Evolutionary conservation across 2,113 vertebrate genomes (phyloP).

Genomic region (Larimichthys crocea): DNA sequence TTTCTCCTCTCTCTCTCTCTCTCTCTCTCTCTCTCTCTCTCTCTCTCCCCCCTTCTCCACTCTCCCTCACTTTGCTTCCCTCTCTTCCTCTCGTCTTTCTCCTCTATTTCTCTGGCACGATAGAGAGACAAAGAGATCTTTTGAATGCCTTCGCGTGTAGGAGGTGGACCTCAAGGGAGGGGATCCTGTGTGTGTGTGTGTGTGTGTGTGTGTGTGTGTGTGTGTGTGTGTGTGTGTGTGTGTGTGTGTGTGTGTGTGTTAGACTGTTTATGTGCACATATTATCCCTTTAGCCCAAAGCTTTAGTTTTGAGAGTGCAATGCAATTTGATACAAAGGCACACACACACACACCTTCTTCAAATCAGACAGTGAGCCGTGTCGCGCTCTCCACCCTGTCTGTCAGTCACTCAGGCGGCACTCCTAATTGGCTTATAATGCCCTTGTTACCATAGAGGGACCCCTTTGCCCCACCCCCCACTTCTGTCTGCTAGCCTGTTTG

Average conservation of each 20-base stretch:
- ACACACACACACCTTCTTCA: slow-evolving; percentile 54
- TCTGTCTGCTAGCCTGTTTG: slow-evolving; percentile 73
- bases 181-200: slow-evolving; percentile 72
- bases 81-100: slow-evolving; percentile 45
- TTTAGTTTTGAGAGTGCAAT: slow-evolving; percentile 54
- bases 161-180: slow-evolving; percentile 79
- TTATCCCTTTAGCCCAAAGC: slow-evolving; percentile 71
- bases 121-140: slow-evolving; percentile 81
- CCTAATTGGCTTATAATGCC: slow-evolving; percentile 82
- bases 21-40: slow-evolving; percentile 18
- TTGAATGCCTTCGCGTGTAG: slow-evolving; percentile 83
- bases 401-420: slow-evolving; percentile 77
- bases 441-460: slow-evolving; percentile 78
- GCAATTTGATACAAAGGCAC: slow-evolving; percentile 65
- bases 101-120: slow-evolving; percentile 71
- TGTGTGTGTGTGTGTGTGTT: slow-evolving; percentile 38
- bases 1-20: slow-evolving; percentile 50
- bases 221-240: slow-evolving; percentile 40
- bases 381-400: slow-evolving; percentile 68
- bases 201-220: slow-evolving; percentile 37
- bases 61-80: slow-evolving; percentile 22
- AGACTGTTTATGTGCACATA: slow-evolving; percentile 68
- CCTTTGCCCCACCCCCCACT: slow-evolving; percentile 71
- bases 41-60: slow-evolving; percentile 16
- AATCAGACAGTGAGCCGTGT: slow-evolving; percentile 62